Evolutionary conservation across 2,797 vertebrate genomes (phyloP).

Genomic region (Bovichtus diacanthus): DNA sequence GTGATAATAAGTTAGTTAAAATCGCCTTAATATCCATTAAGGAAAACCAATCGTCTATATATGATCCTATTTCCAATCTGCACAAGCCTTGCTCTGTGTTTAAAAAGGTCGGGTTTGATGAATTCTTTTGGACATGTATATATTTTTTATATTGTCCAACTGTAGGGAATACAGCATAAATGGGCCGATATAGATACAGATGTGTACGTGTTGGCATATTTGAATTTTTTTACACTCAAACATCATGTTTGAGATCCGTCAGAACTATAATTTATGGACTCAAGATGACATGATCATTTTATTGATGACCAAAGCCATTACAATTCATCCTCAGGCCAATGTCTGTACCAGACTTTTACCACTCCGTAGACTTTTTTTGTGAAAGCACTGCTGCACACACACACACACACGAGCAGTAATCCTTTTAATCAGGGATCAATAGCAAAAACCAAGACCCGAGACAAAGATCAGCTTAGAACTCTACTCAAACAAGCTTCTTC

Average conservation of each 20-base stretch:
- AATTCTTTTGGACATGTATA: too few relatives aligned
- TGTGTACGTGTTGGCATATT: too few relatives aligned
- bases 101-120: too few relatives aligned
- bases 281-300: not conserved
- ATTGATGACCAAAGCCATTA: not conserved
- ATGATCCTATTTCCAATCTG: too few relatives aligned
- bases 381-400: not conserved
- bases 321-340: too few relatives aligned
- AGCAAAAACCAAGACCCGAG: conserved; percentile 12
- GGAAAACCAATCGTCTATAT: too few relatives aligned
- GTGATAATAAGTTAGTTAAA: too few relatives aligned
- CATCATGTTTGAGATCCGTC: not conserved
- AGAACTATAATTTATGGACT: not conserved
- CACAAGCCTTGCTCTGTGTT: too few relatives aligned
- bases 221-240: not conserved
- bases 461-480: conserved; percentile 26
- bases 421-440: conserved; percentile 37
- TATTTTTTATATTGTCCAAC: too few relatives aligned
- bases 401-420: conserved; percentile 19
- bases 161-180: too few relatives aligned
- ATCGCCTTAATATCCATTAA: too few relatives aligned
- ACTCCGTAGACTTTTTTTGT: not conserved
- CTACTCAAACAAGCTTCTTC: conserved; percentile 26
- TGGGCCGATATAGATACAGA: too few relatives aligned
- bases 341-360: not conserved